Conservation (phyloP, 2,888 invertebrate genomes). For the Caenorhabditis imperialis region DNA sequence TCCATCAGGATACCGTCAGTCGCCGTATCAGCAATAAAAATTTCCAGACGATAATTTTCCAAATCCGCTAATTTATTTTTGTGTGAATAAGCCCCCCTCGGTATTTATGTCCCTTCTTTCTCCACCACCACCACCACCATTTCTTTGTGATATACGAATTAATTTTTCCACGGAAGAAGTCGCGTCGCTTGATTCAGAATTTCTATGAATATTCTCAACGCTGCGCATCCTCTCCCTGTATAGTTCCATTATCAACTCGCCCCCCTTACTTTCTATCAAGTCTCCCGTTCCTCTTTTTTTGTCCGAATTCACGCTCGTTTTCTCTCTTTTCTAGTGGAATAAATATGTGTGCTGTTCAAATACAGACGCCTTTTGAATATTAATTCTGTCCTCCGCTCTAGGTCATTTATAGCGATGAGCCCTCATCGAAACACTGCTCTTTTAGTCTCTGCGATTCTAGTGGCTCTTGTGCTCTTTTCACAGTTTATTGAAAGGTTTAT, state of each 20-base stretch:
- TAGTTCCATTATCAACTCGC: neutral
- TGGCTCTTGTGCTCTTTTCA: neutral
- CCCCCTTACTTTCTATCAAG: neutral
- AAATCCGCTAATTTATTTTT: conserved; percentile 84
- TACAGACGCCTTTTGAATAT: neutral
- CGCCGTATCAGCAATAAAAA: conserved; percentile 64
- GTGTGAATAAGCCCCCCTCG: too few relatives aligned
- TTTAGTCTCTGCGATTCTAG: neutral
- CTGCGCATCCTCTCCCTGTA: neutral
- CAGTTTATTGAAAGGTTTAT: neutral
- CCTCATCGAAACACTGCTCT: conserved; percentile 6
- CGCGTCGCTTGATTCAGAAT: neutral
- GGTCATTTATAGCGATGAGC: conserved; percentile 1
- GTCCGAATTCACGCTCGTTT: neutral
- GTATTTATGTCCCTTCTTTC: conserved; percentile 1
- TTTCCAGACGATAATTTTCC: conserved; percentile 89
- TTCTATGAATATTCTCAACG: neutral
- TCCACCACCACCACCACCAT: neutral
- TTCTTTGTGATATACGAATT: neutral
- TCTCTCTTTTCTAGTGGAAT: conserved; percentile 3
- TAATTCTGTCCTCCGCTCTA: neutral
- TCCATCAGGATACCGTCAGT: conserved; percentile 59
- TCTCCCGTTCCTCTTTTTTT: neutral
- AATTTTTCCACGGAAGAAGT: neutral
- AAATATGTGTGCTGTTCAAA: conserved; percentile 11